A percentile compares a stretch with the other conserved stretches of the same genome.
phyloP scores from a whole-genome alignment of 1,140 invertebrate genomes.

The Samia ricini region DNA sequence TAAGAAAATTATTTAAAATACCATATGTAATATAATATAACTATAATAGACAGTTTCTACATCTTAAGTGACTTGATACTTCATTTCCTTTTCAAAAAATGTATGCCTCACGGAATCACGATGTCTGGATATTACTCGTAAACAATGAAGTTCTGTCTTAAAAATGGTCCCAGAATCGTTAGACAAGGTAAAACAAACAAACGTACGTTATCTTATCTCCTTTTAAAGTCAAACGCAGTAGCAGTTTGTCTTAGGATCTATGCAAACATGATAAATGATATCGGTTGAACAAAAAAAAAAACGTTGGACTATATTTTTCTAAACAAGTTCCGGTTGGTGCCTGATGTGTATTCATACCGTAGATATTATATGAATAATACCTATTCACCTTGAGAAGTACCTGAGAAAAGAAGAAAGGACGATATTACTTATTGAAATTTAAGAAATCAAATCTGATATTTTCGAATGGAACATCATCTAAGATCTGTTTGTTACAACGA shows the following conservation, averaged over 20 bases:
- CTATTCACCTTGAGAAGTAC: conserved; percentile 77
- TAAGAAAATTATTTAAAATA: no score
- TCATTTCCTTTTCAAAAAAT: conserved; percentile 2
- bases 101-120: conserved; percentile 37
- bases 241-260: conserved; percentile 75
- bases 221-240: conserved; percentile 72
- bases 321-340: conserved; percentile 68
- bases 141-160: conserved; percentile 71
- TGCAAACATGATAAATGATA: conserved; percentile 76
- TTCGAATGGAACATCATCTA: conserved; percentile 5
- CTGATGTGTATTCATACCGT: conserved; percentile 59
- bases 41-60: neutral
- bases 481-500: no score
- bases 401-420: conserved; percentile 70
- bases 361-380: conserved; percentile 60
- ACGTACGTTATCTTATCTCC: conserved; percentile 71
- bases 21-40: no score
- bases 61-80: neutral
- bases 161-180: conserved; percentile 69
- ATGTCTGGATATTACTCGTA: conserved; percentile 36
- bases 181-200: conserved; percentile 75
- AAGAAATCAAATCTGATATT: neutral
- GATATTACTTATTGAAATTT: conserved; percentile 31
- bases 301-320: conserved; percentile 67
- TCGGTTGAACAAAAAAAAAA: conserved; percentile 65